phyloP scores from a whole-genome alignment of 2,113 vertebrate genomes.

The Cynoglossus semilaevis region DNA sequence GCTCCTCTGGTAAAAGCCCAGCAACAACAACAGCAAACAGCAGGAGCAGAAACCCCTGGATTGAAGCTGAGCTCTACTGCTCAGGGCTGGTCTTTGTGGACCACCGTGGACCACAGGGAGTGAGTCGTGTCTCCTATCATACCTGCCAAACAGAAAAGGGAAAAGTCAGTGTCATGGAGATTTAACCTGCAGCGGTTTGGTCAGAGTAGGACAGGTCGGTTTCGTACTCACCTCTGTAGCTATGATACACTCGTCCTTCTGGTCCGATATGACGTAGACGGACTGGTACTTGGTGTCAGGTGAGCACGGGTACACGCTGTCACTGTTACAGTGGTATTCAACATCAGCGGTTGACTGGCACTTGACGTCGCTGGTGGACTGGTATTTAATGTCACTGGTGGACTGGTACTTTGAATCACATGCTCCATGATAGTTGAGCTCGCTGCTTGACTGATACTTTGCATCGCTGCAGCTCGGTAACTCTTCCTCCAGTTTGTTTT shows the following conservation, averaged over 20 bases:
- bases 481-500: conserved; percentile 83
- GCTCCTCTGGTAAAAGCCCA: conserved; percentile 69
- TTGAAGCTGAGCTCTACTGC: conserved; percentile 82
- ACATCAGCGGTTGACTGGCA: conserved; percentile 48
- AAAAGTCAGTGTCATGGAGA: conserved; percentile 1
- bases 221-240: conserved; percentile 91
- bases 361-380: conserved; percentile 70
- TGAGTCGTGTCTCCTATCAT: conserved; percentile 72
- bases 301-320: conserved; percentile 57
- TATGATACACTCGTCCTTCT: conserved; percentile 96
- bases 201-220: background rate
- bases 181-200: background rate
- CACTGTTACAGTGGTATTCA: conserved; percentile 49
- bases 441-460: conserved; percentile 79
- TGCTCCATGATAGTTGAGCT: conserved; percentile 41
- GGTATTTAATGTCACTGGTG: conserved; percentile 42
- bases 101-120: conserved; percentile 37
- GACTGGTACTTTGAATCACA: conserved; percentile 71
- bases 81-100: conserved; percentile 72
- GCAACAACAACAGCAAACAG: conserved; percentile 94
- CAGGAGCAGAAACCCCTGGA: conserved; percentile 89
- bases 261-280: conserved; percentile 95
- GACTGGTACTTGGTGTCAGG: conserved; percentile 95
- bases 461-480: conserved; percentile 84
- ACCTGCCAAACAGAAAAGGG: conserved; percentile 77